Conservation (phyloP, 2,113 vertebrate genomes). For the Osmerus mordax region DNA sequence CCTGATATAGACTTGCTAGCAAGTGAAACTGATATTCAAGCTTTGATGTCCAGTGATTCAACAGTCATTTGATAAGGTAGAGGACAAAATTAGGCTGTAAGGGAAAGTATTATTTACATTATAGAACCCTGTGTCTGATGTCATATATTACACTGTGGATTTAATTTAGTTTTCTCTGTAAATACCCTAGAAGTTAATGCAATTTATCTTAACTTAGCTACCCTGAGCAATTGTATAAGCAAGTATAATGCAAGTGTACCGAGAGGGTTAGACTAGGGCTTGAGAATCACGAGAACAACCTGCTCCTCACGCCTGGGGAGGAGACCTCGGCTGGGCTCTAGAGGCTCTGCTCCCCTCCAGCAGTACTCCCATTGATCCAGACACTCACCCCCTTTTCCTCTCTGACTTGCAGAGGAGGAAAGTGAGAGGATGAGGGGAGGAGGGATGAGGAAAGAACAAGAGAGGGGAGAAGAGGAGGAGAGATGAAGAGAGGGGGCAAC, state of each 20-base stretch:
- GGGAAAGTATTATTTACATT: background rate
- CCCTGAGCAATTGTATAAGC: too few relatives aligned
- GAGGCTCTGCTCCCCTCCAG: background rate
- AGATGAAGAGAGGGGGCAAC: conserved; percentile 36
- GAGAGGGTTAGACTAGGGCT: background rate
- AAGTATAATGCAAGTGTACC: too few relatives aligned
- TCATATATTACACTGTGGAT: too few relatives aligned
- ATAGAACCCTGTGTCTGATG: background rate
- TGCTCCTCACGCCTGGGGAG: too few relatives aligned
- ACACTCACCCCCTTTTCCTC: background rate
- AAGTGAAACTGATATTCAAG: background rate
- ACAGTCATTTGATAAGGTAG: background rate
- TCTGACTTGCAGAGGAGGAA: too few relatives aligned
- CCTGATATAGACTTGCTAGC: background rate
- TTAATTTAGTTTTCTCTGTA: too few relatives aligned
- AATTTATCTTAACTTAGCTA: too few relatives aligned
- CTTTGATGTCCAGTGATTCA: background rate
- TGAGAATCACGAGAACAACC: conserved; percentile 17
- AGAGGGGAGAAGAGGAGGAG: background rate
- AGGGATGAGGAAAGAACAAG: too few relatives aligned
- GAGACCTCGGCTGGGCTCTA: too few relatives aligned
- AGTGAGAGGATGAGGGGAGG: too few relatives aligned
- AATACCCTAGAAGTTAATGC: too few relatives aligned
- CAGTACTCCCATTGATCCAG: background rate
- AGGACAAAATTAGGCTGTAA: background rate